phyloP scores from a whole-genome alignment of 2,888 invertebrate species.

The Drosophila antonietae region DNA sequence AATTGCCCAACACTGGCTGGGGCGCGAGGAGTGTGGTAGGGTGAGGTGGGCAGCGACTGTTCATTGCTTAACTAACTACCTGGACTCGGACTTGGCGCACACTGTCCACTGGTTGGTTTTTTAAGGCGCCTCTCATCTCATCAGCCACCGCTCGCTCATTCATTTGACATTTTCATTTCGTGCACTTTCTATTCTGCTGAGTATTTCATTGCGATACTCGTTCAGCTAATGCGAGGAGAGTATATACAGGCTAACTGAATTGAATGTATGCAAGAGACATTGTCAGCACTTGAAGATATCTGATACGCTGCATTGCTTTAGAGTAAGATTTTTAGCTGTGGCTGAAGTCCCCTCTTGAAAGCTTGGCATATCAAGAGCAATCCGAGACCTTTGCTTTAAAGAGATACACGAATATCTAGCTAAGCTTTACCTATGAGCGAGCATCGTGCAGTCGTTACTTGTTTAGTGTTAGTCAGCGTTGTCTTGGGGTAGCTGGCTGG shows the following conservation, averaged over 20 bases:
- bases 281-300: too few relatives aligned
- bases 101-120: not conserved
- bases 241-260: not conserved
- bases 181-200: conserved; percentile 4
- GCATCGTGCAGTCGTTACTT: conserved; percentile 5
- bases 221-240: not conserved
- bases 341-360: too few relatives aligned
- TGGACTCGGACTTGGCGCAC: conserved; percentile 15
- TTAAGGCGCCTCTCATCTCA: conserved; percentile 3
- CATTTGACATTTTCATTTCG: conserved; percentile 67
- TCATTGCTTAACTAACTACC: conserved; percentile 77
- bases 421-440: not conserved
- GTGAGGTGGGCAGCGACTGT: conserved; percentile 24
- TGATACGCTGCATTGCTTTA: too few relatives aligned
- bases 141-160: conserved; percentile 34
- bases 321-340: too few relatives aligned
- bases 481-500: conserved; percentile 55
- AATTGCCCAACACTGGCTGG: conserved; percentile 46
- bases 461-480: conserved; percentile 27
- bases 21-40: not conserved
- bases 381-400: not conserved
- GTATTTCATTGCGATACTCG: not conserved
- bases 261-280: too few relatives aligned
- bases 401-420: too few relatives aligned
- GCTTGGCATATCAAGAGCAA: not conserved